Evolutionary conservation across 2,888 invertebrate species (phyloP), one percentile per base, ranked within the genome.

Genomic region (Chymomyza amoena): DNA sequence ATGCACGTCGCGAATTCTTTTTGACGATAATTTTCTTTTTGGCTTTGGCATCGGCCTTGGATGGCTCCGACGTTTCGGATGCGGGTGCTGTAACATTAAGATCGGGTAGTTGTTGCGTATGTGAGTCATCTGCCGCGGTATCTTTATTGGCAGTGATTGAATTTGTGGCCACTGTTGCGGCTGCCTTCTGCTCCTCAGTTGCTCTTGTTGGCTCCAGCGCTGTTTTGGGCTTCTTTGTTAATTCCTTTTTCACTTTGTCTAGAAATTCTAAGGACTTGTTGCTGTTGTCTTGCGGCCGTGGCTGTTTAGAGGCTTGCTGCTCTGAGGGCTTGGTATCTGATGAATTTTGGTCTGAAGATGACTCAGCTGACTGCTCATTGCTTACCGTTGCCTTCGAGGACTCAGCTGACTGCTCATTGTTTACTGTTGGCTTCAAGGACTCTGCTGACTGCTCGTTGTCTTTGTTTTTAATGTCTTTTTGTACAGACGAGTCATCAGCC

Each of bases 1-100:
- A 91, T 15, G 91, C 90, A 13, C 91, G 85, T 5, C 91, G 84
- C 7, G 87, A 71, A 73, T 78, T 85, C 36, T 70, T 78, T 71
- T 84, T 89, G 25, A 78, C 70, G 32, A 70, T 62, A 6, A 73
- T 75, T 69, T 86, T 89, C 75, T 84, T 87, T 61, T 86, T 89
- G 54, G 52, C 63, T 25, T 78, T 67, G 18, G 13, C 13, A 45
- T 45, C 39, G 13, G 13, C 39, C 39, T 45, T 45, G 10, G 4
- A 13, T 13, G 39, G 39, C 13, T 45, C 39, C 1, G 39, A 13
- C 6, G 2, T 13, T 45, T 45, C 39, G 39, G 10, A 4, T 45
- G 39, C 10, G 39, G 39, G 39, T 45, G 39, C 13, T 45, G 6
- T 45, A 45, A 10, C 4, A 45, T 10, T 13, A 2, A 45, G 39